Percentiles rank a stretch among this genome's conserved stretches.
Evolutionary conservation across 2,113 vertebrate species (phyloP).

Genomic region (Procapra przewalskii): DNA sequence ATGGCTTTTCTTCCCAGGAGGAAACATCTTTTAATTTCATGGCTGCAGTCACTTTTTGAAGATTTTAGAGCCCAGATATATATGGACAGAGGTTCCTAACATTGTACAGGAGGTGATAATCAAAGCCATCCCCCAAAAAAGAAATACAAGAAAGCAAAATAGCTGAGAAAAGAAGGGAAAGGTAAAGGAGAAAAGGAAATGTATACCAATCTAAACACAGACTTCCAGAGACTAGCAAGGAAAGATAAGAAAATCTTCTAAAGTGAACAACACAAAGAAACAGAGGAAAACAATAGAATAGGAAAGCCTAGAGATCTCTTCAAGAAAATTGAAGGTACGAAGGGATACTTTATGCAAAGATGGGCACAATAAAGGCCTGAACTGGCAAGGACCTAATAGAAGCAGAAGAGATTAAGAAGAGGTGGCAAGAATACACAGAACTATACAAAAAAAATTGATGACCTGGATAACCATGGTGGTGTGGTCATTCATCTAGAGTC

Average conservation of each 20-base stretch:
- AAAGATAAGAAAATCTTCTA: background rate
- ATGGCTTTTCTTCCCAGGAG: background rate
- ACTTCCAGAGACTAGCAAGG: background rate
- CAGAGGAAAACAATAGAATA: background rate
- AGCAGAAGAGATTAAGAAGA: background rate
- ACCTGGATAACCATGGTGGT: background rate
- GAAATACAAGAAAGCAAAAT: background rate
- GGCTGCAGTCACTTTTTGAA: background rate
- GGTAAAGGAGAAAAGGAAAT: background rate
- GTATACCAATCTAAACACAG: background rate
- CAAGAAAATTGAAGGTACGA: background rate
- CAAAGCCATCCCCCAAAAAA: background rate
- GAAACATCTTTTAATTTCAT: background rate
- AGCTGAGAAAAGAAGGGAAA: background rate
- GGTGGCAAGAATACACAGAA: background rate
- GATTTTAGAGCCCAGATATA: background rate
- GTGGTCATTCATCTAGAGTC: background rate
- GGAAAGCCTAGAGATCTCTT: background rate
- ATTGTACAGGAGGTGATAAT: background rate
- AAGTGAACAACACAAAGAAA: background rate
- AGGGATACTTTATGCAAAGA: background rate
- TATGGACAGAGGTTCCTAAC: background rate
- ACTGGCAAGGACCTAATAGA: background rate
- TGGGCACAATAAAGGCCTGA: background rate
- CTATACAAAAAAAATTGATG: background rate